Base-by-base conservation (phyloP, 2,113 vertebrate genomes). In the Pelvicachromis taeniatus region DNA sequence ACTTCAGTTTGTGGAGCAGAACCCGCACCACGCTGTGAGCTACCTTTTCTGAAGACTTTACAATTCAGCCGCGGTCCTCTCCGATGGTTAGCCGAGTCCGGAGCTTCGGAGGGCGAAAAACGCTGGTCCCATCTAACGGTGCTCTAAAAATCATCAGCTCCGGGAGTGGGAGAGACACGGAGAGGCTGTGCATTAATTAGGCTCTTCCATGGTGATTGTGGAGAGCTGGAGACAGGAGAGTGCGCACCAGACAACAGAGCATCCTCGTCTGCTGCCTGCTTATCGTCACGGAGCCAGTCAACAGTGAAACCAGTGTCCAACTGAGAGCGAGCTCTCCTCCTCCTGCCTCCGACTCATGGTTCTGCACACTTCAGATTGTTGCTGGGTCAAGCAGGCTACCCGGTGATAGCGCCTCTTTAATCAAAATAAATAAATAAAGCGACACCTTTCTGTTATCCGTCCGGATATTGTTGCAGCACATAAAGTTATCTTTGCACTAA, bases 11-110 rank as follows among this genome's bases (percentile, higher is more conserved):
- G 83, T 52, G 83, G 80, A 79, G 82, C 85, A 81, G 81, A 88
- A 77, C 56, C 82, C 68, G 84, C 70, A 83, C 78, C 59, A 80
- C 23, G 53, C 81, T 54, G 68, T n/a, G 29, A 45, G 52, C 50
- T 95, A 96, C 96, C 95, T 96, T 81, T 42, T 83, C 88, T 88
- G 95, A 89, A 95, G 93, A 94, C 93, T 94, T 92, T 55, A 33
- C n/a, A 61, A 56, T 82, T 85, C 81, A 83, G 90, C 87, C 84
- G 85, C 85, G 77, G 83, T 90, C 85, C 86, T 86, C 88, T 85
- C 91, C 93, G 88, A 89, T 91, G 81, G 78, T 54, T 88, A 53
- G 73, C 88, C 93, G 82, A 87, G 53, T 94, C 93, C 94, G 16
- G 78, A 13, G 89, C 79, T 82, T 88, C 68, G n/a, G 82, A 59